phyloP scores from a whole-genome alignment of 2,797 vertebrate genomes.

The Pseudopleuronectes americanus region DNA sequence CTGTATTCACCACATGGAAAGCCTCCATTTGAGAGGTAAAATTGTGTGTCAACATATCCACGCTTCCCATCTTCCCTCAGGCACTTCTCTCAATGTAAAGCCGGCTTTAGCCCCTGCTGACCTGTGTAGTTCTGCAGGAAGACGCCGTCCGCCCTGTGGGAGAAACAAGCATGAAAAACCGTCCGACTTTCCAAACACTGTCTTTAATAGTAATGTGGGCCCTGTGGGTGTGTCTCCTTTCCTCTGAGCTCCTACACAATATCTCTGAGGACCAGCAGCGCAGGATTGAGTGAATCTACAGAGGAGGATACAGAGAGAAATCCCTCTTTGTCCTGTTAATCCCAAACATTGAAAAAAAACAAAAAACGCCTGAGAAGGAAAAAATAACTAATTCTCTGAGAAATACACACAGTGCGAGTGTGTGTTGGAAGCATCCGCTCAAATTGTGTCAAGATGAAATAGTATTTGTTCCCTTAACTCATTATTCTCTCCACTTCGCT shows the following conservation, averaged over 20 bases:
- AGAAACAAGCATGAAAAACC: slow-evolving; percentile 64
- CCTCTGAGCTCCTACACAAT: slow-evolving; percentile 50
- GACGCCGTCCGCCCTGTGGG: slow-evolving; percentile 54
- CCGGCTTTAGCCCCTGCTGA: slow-evolving; percentile 72
- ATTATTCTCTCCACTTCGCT: slow-evolving; percentile 37
- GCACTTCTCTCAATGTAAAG: slow-evolving; percentile 65
- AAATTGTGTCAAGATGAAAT: slow-evolving; percentile 45
- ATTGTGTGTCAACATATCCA: slow-evolving; percentile 64
- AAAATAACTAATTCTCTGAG: slow-evolving; percentile 34
- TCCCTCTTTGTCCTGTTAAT: slow-evolving; percentile 49
- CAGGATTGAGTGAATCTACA: slow-evolving; percentile 42
- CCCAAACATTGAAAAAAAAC: slow-evolving; percentile 36
- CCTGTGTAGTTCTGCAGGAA: slow-evolving; percentile 67
- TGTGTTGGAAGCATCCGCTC: slow-evolving; percentile 14
- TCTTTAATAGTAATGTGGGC: slow-evolving; percentile 65
- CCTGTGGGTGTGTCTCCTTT: slow-evolving; percentile 51
- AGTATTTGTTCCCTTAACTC: slow-evolving; percentile 38
- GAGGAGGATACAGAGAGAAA: slow-evolving; percentile 40
- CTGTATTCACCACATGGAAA: slow-evolving; percentile 61
- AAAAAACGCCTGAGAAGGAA: slow-evolving; percentile 13
- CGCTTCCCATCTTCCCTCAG: slow-evolving; percentile 64
- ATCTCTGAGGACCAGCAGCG: slow-evolving; percentile 49
- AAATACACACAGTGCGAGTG: slow-evolving; percentile 3
- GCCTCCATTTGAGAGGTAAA: slow-evolving; percentile 55
- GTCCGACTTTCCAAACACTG: slow-evolving; percentile 43